Conservation (phyloP, 2,113 vertebrate species). For the Urocitellus parryii region DNA sequence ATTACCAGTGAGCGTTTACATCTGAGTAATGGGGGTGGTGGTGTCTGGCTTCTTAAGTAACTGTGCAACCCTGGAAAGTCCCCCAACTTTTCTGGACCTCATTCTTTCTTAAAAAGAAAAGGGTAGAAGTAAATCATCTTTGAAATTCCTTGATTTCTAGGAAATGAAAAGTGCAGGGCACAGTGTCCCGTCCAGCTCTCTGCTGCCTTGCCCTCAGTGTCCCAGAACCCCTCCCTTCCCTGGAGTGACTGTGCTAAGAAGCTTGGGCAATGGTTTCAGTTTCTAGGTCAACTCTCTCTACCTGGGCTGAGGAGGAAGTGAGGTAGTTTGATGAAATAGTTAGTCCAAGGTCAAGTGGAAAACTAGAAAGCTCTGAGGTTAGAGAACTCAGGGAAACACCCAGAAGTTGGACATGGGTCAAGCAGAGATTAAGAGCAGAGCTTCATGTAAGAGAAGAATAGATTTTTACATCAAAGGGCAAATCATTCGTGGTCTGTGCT, state of each 20-base stretch:
- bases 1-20: neutral
- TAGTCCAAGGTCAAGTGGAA: neutral
- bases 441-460: accelerated
- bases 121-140: neutral
- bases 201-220: accelerated
- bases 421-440: neutral
- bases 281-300: accelerated
- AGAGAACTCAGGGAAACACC: neutral
- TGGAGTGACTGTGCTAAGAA: neutral
- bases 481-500: accelerated
- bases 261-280: neutral
- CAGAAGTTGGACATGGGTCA: neutral
- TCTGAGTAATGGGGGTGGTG: neutral
- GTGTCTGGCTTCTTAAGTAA: neutral
- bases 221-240: neutral
- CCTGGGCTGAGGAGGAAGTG: neutral
- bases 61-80: neutral
- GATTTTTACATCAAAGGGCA: neutral
- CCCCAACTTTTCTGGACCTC: neutral
- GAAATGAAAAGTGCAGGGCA: neutral
- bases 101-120: neutral
- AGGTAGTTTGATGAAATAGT: neutral
- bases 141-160: neutral
- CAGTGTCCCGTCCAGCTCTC: accelerated
- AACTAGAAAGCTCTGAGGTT: neutral